Base-by-base conservation (phyloP, 92 coral and sea anemone species). In the Palythoa grandis region DNA sequence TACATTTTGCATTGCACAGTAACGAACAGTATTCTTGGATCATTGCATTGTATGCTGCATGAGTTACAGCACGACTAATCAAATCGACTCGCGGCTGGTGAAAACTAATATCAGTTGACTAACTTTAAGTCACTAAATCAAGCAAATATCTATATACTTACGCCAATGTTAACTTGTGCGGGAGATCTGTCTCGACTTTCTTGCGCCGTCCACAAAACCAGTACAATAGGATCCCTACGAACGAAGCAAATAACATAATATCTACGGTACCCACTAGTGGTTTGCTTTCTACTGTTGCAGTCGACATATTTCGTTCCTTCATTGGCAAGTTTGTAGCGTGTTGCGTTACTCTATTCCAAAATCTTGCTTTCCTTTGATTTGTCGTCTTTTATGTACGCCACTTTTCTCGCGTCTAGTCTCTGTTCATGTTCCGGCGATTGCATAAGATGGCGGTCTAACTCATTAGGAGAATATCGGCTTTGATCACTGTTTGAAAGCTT, bases 201-300 rank as follows among this genome's bases (percentile, higher is more conserved):
- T 91, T 93, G 76, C 87, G 90, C 35, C 98, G 90, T 78, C 93
- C 94, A 82, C 95, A 93, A 86, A 97, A 92, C 99, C 99, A 97
- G 88, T 97, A 97, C 86, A 97, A 77, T 0, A 91, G 77, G 7
- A 92, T 88, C 12, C 97, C 99, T 83, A 97, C 38, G 75, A 97
- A 95, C 24, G 99, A 95, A 13, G 98, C 98, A 22, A 97, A 78
- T 67, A 97, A 79, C 52, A 97, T 94, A 19, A 97, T 87, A 77
- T 97, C 99, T 19, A 97, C 70, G 35, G 95, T 86, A 5, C 98
- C 99, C 7, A 97, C 91, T 5, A 92, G 88, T 5, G 98, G 89
- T 48, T 94, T 94, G 40, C 88, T 88, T 66, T 88, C 91, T 52
- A 87, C 94, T 14, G 22, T 63, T 35, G 87, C 87, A 24, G 95